Conservation (phyloP, 2,888 invertebrate species). For the Harmothoe impar region DNA sequence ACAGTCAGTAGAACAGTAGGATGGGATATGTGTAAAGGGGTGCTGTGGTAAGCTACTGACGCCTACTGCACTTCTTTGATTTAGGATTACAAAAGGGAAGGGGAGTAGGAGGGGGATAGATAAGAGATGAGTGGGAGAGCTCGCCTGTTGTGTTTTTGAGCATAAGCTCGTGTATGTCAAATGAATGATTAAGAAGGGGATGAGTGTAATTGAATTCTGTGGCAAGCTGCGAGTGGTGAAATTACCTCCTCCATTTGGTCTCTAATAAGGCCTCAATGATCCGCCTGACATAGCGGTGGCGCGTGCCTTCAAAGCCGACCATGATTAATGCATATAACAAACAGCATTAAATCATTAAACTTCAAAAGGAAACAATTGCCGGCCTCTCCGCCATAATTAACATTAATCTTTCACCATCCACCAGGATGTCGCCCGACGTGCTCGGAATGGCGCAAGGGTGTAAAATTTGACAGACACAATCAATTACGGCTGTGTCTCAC, state of each 20-base stretch:
- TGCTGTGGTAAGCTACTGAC: neutral
- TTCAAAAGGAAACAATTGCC: slow-evolving; percentile 62
- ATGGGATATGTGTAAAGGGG: neutral
- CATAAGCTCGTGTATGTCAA: slow-evolving; percentile 46
- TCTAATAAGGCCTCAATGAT: slow-evolving; percentile 40
- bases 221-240: slow-evolving; percentile 32
- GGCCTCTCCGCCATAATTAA: slow-evolving; percentile 46
- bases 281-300: slow-evolving; percentile 13
- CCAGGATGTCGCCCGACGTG: slow-evolving; percentile 53
- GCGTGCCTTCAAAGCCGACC: slow-evolving; percentile 4
- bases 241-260: slow-evolving; percentile 58
- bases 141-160: slow-evolving; percentile 16
- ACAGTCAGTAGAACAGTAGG: too few species aligned
- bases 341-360: slow-evolving; percentile 62
- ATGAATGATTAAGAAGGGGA: slow-evolving; percentile 58
- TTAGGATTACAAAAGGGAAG: slow-evolving; percentile 5
- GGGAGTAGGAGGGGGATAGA: neutral
- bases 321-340: slow-evolving; percentile 61
- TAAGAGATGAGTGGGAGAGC: neutral
- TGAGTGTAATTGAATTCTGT: slow-evolving; percentile 45
- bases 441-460: slow-evolving; percentile 50
- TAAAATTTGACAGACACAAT: slow-evolving; percentile 60
- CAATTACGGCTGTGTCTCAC: too few species aligned
- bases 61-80: neutral
- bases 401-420: slow-evolving; percentile 57